Percentiles rank a stretch among this genome's conserved stretches.
phyloP scores from a whole-genome alignment of 2,113 vertebrate species.

The Pseudois nayaur region DNA sequence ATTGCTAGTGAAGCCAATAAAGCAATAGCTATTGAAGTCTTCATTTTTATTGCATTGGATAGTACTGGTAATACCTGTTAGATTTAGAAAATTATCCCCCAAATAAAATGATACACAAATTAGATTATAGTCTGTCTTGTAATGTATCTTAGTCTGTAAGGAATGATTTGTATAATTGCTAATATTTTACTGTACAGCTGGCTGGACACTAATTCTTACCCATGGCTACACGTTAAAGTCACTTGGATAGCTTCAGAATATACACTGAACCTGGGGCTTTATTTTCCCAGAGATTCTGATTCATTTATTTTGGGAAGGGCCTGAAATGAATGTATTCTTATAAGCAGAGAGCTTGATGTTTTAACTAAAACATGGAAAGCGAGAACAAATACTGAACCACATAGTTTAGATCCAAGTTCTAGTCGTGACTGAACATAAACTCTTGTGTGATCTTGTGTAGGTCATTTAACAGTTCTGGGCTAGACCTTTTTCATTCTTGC shows the following conservation, averaged over 20 bases:
- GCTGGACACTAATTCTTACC: neutral
- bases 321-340: neutral
- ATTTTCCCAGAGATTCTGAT: neutral
- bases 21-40: neutral
- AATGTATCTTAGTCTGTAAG: neutral
- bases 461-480: neutral
- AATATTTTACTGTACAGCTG: neutral
- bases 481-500: neutral
- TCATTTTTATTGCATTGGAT: neutral
- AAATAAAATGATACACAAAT: neutral
- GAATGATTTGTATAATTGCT: neutral
- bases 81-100: neutral
- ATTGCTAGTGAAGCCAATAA: neutral
- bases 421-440: neutral
- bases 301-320: neutral
- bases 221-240: neutral
- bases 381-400: neutral
- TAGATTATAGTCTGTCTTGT: neutral
- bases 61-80: neutral
- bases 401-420: neutral
- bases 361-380: neutral
- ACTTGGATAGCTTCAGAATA: neutral
- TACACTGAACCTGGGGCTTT: neutral
- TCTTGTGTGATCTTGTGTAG: neutral
- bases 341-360: neutral